Percentiles rank a stretch among this genome's conserved stretches.
Conservation (phyloP, 1,140 invertebrate species). For the Oncopeltus fasciatus region DNA sequence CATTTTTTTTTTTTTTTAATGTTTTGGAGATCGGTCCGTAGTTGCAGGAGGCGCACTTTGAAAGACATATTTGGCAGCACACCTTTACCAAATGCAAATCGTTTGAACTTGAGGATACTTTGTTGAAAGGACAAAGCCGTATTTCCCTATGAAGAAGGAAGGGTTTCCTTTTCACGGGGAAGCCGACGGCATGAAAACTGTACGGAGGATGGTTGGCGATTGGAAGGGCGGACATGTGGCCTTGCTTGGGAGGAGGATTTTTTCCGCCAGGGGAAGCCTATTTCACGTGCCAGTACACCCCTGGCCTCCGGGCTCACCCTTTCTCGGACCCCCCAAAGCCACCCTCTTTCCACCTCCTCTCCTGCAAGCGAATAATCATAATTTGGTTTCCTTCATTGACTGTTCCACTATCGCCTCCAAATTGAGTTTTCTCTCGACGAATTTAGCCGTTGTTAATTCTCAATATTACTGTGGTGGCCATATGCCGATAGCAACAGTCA, state of each 20-base stretch:
- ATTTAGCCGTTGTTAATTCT: conserved; percentile 8
- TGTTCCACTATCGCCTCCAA: conserved; percentile 4
- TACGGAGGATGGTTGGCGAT: neutral
- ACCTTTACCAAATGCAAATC: neutral
- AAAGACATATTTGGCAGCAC: neutral
- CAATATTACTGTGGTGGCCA: neutral
- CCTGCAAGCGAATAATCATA: conserved; percentile 5
- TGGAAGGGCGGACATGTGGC: neutral
- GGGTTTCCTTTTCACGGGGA: too few relatives aligned
- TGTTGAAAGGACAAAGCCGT: neutral
- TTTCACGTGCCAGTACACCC: conserved; percentile 2
- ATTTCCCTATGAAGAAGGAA: too few relatives aligned
- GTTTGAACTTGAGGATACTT: neutral
- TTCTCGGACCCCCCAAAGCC: too few relatives aligned
- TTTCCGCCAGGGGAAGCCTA: neutral
- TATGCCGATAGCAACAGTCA: conserved; percentile 4
- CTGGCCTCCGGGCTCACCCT: neutral
- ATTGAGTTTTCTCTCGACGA: conserved; percentile 1
- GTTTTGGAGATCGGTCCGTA: too few relatives aligned
- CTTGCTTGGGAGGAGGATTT: neutral
- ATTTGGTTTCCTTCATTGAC: conserved; percentile 6
- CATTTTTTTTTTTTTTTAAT: too few relatives aligned
- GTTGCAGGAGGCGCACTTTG: too few relatives aligned
- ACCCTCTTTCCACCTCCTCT: neutral
- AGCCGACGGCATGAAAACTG: neutral